Evolutionary conservation across 2,797 vertebrate species (phyloP), one percentile per base, ranked within the genome.

Genomic region (Sarcoramphus papa): DNA sequence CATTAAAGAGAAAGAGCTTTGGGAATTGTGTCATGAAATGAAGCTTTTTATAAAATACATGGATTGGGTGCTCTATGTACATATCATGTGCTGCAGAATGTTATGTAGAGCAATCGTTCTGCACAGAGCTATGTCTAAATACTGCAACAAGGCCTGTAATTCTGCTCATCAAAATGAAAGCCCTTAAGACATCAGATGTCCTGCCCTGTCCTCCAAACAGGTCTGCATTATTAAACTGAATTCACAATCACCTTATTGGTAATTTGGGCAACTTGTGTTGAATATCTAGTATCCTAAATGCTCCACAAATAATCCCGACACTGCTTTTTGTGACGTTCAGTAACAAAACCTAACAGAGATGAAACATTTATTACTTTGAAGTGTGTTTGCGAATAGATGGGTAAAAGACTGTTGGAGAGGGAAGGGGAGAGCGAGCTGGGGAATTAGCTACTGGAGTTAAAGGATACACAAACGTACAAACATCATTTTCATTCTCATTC

Each of bases 21-120:
- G 31, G 7, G n/a, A 92, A 84, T 16, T 9, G 9, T 80, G 51
- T 92, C 72, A 47, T 80, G 75, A 91, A 95, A 78, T n/a, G 11
- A 56, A 88, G 27, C 30, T 96, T 97, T 82, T 47, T 67, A 60
- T 79, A 95, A 97, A 97, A 97, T 40, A 56, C 2, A 0, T 43
- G 15, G 43, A 20, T 68, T 86, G 7, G 8, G 15, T 67, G 21
- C 0, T 0, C 10, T 77, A 11, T 41, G 14, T 31, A 25, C 16
- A 6, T 64, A 60, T 14, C n/a, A 16, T 21, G 14, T 56, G 20
- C 50, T 72, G 43, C 37, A 91, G n/a, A 69, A 62, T 56, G 19
- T 40, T n/a, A 60, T 41, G 65, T 0, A 33, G 22, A 82, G 33
- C 72, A 83, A 77, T 56, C 24, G 53, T 48, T 83, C 57, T 62